Percentiles rank a stretch among this genome's conserved stretches.
Evolutionary conservation across 23 tunicate genomes (phyloP).

Genomic region (Styela plicata): DNA sequence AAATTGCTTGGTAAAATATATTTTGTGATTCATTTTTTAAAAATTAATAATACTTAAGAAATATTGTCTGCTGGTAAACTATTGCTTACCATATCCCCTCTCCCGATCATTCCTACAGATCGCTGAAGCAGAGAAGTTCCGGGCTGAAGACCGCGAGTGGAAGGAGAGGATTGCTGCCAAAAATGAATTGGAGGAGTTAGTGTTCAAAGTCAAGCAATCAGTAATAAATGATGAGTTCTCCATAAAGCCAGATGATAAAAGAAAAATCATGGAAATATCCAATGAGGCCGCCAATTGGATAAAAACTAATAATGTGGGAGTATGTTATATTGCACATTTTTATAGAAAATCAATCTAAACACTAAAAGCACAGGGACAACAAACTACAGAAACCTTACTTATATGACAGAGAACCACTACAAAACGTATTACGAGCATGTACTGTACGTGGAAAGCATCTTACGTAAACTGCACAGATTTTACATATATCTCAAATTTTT

Average conservation of each 20-base stretch:
- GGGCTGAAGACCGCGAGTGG: constrained; percentile 55
- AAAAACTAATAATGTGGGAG: neutral
- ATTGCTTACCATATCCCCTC: neutral
- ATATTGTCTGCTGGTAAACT: neutral
- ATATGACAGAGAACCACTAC: too few species aligned
- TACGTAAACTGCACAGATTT: too few species aligned
- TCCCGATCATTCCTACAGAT: constrained; percentile 10
- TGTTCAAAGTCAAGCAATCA: neutral
- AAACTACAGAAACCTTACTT: too few species aligned
- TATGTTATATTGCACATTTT: too few species aligned
- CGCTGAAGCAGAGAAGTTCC: constrained; percentile 48
- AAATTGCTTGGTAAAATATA: too few species aligned
- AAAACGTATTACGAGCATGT: too few species aligned
- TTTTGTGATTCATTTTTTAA: too few species aligned
- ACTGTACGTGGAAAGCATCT: too few species aligned
- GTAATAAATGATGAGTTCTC: neutral
- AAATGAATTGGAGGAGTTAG: constrained; percentile 17
- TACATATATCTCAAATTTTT: too few species aligned
- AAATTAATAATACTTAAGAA: too few species aligned
- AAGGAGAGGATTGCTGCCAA: constrained; percentile 60
- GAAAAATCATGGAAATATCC: neutral
- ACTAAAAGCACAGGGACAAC: too few species aligned
- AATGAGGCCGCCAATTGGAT: neutral
- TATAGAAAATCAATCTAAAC: too few species aligned
- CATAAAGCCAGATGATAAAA: neutral